Conservation (phyloP, 2,113 vertebrate genomes). For the Microcebus murinus region DNA sequence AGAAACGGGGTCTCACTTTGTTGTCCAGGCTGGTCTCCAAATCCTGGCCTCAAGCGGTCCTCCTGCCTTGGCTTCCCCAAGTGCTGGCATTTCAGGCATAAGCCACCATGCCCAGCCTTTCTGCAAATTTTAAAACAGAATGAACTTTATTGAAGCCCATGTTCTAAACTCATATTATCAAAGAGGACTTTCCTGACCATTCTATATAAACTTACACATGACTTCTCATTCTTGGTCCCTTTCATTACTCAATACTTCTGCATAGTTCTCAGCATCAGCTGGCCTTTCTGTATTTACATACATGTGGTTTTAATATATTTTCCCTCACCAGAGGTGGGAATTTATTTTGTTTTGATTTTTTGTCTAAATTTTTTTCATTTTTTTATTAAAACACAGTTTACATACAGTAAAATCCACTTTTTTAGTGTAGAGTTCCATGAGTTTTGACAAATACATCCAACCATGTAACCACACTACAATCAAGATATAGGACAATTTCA, state of each 20-base stretch:
- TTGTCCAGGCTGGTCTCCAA: no score
- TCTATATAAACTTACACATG: accelerated
- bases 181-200: not conserved
- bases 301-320: not conserved
- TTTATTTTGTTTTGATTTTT: not conserved
- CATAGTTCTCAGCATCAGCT: not conserved
- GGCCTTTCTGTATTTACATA: not conserved
- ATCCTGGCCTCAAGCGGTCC: no score
- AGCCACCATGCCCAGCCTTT: not conserved
- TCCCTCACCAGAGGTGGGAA: not conserved
- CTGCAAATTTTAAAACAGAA: not conserved
- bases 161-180: not conserved
- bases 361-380: not conserved
- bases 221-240: accelerated
- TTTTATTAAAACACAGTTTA: not conserved
- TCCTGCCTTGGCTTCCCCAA: no score
- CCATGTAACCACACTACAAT: not conserved
- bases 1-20: no score
- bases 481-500: not conserved
- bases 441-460: not conserved
- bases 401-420: not conserved
- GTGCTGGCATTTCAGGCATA: no score
- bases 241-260: not conserved
- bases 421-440: not conserved
- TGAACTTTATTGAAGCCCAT: not conserved